phyloP scores from a whole-genome alignment of 2,797 vertebrate genomes.

The Thamnophis elegans region DNA sequence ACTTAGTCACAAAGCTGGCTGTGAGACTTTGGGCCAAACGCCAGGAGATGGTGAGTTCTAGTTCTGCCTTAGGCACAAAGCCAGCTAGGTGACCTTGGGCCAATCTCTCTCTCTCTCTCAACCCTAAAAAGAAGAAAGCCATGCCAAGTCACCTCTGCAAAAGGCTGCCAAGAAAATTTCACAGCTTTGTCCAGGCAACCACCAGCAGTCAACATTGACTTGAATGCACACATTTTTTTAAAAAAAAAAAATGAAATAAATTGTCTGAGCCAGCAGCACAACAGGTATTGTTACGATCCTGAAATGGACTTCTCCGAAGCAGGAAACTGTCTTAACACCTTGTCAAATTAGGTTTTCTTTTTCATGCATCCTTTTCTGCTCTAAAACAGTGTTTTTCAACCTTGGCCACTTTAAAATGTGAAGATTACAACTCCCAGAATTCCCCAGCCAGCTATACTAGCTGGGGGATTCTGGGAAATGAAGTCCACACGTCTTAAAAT shows the following conservation, averaged over 20 bases:
- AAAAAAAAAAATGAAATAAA: background rate
- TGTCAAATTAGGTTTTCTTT: background rate
- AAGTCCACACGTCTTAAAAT: background rate
- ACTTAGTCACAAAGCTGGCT: too few relatives aligned
- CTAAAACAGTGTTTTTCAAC: background rate
- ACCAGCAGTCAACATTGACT: background rate
- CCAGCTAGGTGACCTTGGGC: background rate
- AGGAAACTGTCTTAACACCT: background rate
- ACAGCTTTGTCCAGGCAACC: background rate
- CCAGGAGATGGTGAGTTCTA: background rate
- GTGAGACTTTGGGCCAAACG: background rate
- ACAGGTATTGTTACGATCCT: background rate
- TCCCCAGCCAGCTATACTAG: background rate
- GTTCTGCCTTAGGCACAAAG: background rate
- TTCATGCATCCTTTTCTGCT: background rate
- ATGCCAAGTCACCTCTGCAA: background rate
- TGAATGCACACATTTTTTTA: background rate
- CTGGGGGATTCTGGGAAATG: background rate
- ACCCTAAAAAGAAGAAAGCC: background rate
- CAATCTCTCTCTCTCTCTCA: background rate
- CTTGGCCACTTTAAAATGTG: background rate
- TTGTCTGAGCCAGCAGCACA: background rate
- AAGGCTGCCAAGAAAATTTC: background rate
- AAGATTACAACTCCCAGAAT: background rate
- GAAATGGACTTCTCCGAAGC: background rate